Evolutionary conservation across 2,113 vertebrate species (phyloP), one percentile per base, ranked within the genome.

Genomic region (Poecile atricapillus): DNA sequence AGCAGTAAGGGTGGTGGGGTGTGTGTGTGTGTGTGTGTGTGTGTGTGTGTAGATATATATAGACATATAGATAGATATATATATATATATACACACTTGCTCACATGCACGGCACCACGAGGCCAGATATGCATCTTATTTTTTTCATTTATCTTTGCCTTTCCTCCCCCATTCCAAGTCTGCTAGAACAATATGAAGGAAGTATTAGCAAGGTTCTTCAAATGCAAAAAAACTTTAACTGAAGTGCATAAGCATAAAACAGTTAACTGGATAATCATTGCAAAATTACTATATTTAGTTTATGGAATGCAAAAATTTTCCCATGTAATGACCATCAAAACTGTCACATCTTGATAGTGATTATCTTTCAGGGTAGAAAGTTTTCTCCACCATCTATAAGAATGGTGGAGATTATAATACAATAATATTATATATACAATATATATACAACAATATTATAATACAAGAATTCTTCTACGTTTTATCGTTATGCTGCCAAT

Each of bases 31-130:
- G 2, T 33, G 2, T 46, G 2, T 33, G 27, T 11, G 14, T 11
- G 6, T 27, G 1, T 10, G 3, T 15, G 2, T 46, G 2, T 33
- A n/a, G n/a, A n/a, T n/a, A n/a, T n/a, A n/a, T n/a, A n/a, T n/a
- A n/a, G n/a, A n/a, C n/a, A n/a, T n/a, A n/a, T n/a, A n/a, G n/a
- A n/a, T n/a, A n/a, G n/a, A 0, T 31, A 4, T 33, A 8, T 2
- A 10, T 3, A n/a, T 2, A 37, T 3, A 31, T 4, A 58, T 5
- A 43, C 17, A 43, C 3, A 10, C 7, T 3, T 1, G 4, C 28
- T 83, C 47, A 89, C 20, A 60, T 3, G 8, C 44, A 87, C 20
- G 60, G 30, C 28, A 86, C 31, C 62, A 85, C 2, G 1, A 87
- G 21, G 43, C 39, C 55, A 89, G 35, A 89, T 68, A 64, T 14